Conservation (phyloP, 2,888 invertebrate species). For the Drosophila pegasa region DNA sequence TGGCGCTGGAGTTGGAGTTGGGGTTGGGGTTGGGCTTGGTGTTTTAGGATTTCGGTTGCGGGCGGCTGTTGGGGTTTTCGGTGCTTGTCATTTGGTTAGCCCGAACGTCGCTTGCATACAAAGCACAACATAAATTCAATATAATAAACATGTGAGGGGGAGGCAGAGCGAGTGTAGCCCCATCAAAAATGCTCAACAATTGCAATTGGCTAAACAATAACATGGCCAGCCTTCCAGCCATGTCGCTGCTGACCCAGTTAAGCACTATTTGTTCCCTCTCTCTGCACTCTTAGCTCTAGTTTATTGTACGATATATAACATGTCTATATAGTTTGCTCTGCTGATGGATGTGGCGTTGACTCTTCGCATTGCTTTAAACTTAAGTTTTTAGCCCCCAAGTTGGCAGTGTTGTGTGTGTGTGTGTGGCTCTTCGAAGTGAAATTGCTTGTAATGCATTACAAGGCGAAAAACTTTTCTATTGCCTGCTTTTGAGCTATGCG, state of each 20-base stretch:
- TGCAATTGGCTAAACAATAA: slow-evolving; percentile 61
- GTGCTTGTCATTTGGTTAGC: slow-evolving; percentile 29
- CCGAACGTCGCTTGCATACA: slow-evolving; percentile 54
- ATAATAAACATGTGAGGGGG: slow-evolving; percentile 52
- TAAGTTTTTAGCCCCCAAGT: slow-evolving; percentile 43
- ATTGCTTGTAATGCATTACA: slow-evolving; percentile 80
- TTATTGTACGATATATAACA: slow-evolving; percentile 20
- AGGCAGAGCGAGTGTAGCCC: background rate
- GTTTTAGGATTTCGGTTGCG: background rate
- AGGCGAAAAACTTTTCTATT: slow-evolving; percentile 63
- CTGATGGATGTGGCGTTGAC: slow-evolving; percentile 57
- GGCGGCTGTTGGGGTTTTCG: background rate
- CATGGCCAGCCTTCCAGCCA: slow-evolving; percentile 29
- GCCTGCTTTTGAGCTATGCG: slow-evolving; percentile 57
- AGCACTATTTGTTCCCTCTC: background rate
- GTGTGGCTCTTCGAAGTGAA: slow-evolving; percentile 66
- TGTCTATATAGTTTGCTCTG: slow-evolving; percentile 7
- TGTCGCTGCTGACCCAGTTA: slow-evolving; percentile 55
- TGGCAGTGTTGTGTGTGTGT: slow-evolving; percentile 7
- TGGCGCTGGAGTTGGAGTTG: slow-evolving; percentile 1
- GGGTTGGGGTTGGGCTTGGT: background rate
- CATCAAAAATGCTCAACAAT: slow-evolving; percentile 42
- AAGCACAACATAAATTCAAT: slow-evolving; percentile 56
- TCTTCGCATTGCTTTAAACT: slow-evolving; percentile 50
- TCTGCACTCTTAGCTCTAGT: slow-evolving; percentile 42